Conservation (phyloP, 2,888 invertebrate genomes). For the Ophraella communa region DNA sequence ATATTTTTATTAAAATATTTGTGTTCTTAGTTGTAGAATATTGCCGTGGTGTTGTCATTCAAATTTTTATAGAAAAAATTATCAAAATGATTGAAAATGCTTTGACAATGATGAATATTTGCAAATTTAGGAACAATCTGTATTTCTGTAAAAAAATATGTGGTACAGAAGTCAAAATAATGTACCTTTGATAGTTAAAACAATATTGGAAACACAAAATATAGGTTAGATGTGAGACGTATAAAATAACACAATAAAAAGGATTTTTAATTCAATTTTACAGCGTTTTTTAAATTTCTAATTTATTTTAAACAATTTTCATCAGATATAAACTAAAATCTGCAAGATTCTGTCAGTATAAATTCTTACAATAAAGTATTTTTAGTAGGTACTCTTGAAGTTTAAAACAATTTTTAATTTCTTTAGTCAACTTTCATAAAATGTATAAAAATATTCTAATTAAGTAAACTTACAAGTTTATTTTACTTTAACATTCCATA, state of each 20-base stretch:
- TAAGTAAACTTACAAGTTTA: too few relatives aligned
- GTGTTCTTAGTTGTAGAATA: neutral
- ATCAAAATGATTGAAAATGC: neutral
- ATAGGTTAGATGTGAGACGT: neutral
- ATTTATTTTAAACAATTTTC: neutral
- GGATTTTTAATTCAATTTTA: too few relatives aligned
- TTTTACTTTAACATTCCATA: too few relatives aligned
- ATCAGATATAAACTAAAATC: neutral
- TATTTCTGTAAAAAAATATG: conserved; percentile 11
- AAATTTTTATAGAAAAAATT: neutral
- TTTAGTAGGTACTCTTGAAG: too few relatives aligned
- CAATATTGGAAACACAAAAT: neutral
- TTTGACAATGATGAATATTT: neutral
- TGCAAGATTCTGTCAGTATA: too few relatives aligned
- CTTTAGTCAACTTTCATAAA: neutral
- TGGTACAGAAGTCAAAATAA: conserved; percentile 14
- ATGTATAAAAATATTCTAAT: too few relatives aligned
- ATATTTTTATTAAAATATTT: neutral
- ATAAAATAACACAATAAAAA: too few relatives aligned
- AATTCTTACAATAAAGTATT: too few relatives aligned
- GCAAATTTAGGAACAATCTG: neutral
- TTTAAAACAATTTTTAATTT: neutral
- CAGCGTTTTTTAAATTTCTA: too few relatives aligned
- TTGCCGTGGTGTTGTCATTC: neutral
- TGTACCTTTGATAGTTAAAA: neutral